Evolutionary conservation across 2,797 vertebrate genomes (phyloP), one percentile per base, ranked within the genome.

Genomic region (Urophycis tenuis): DNA sequence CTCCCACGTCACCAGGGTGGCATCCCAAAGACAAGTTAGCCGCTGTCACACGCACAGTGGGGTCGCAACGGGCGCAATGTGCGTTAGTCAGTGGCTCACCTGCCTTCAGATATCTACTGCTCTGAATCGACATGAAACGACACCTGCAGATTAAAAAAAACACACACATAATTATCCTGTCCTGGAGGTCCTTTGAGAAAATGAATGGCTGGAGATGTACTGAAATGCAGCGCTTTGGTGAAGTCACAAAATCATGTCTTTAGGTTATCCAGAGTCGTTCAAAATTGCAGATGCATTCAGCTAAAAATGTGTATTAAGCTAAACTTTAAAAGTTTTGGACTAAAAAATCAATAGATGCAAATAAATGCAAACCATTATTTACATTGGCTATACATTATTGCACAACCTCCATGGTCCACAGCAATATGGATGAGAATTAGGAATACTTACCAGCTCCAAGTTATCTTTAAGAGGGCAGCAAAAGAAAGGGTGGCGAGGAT

Each of bases 41-140:
- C 97, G 97, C 97, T 99, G 97, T 99, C 97, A 98, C 97, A 99
- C 97, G 97, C 97, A 99, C 97, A 99, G 97, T 99, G 97, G 96
- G 93, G 92, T 87, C 92, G 84, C 81, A 94, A 93, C 86, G 93
- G 91, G 93, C 97, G 93, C 97, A 99, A 96, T 99, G 97, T 99
- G 97, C 97, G 94, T 97, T 98, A 97, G 97, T 97, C 97, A 99
- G 97, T 96, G 97, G 97, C 97, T 98, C 92, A 97, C 96, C 97
- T 97, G 95, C 93, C 93, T 93, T 96, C 94, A 96, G 97, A 96
- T 87, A 71, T 85, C 64, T 22, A 12, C n/a, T 67, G 70, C 35
- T 49, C 32, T 25, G 34, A 35, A 36, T 4, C 17, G 29, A 33
- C 11, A 9, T 74, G 36, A 72, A 75, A 19, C 60, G 74, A 74